Evolutionary conservation across 2,888 invertebrate species (phyloP).

Genomic region (Cephus pygmeus): DNA sequence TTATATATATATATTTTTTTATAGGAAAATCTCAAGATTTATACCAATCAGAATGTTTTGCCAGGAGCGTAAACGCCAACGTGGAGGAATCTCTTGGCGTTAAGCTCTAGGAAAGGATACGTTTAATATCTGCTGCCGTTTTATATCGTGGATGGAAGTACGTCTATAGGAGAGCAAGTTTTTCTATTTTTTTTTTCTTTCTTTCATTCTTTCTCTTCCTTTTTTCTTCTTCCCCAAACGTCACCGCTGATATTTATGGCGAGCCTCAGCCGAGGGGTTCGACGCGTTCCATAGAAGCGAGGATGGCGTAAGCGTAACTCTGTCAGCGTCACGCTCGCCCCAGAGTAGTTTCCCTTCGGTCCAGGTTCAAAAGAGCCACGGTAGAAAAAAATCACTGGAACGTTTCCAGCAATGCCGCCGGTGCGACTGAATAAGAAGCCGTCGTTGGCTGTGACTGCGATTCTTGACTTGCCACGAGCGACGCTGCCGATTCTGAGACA

Average conservation of each 20-base stretch:
- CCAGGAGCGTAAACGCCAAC: background rate
- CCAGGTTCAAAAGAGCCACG: conserved; percentile 12
- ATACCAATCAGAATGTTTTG: background rate
- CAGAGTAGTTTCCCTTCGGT: conserved; percentile 23
- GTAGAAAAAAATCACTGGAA: conserved; percentile 27
- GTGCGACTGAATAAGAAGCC: background rate
- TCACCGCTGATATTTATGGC: conserved; percentile 64
- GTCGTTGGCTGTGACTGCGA: background rate
- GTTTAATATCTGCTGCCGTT: conserved; percentile 17
- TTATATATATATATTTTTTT: background rate
- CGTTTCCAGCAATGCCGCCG: conserved; percentile 33
- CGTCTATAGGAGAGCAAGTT: conserved; percentile 45
- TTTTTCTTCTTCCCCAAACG: conserved; percentile 42
- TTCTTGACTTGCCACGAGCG: conserved; percentile 1
- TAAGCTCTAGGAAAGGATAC: background rate
- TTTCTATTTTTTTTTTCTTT: conserved; percentile 25
- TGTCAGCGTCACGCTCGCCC: conserved; percentile 53
- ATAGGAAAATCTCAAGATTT: background rate
- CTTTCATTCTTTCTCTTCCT: conserved; percentile 36
- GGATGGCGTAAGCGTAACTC: conserved; percentile 50
- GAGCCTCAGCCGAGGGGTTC: conserved; percentile 51
- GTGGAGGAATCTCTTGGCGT: background rate
- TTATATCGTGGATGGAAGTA: conserved; percentile 39
- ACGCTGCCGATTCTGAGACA: conserved; percentile 14
- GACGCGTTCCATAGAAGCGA: conserved; percentile 37